These are phyloP conservation scores for Clarias batrachus DNA, from an alignment of 2,113 vertebrate species.

Conservation along the genomic window DNA sequence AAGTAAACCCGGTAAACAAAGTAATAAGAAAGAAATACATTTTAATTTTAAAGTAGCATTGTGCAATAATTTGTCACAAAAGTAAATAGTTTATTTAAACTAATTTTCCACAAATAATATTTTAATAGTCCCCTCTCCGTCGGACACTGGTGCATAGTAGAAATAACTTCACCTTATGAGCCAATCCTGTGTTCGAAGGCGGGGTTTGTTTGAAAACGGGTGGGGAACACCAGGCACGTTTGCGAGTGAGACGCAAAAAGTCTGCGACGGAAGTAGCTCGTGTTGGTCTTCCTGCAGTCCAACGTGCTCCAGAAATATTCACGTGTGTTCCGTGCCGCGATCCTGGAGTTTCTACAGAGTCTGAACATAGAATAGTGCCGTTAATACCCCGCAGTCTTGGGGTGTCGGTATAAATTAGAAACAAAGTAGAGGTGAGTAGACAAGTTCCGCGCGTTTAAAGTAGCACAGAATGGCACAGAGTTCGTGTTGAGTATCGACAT, in stretches of 20 bases:
- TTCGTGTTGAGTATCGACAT: neutral
- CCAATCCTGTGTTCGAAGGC: neutral
- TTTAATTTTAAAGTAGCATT: neutral
- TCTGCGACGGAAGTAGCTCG: conserved; percentile 46
- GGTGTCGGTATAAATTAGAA: neutral
- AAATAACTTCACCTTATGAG: neutral
- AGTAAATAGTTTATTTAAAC: neutral
- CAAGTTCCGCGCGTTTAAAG: neutral
- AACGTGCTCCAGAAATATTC: conserved; percentile 44
- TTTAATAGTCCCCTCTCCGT: neutral
- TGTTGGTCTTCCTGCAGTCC: conserved; percentile 32
- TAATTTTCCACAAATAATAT: neutral
- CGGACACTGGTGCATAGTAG: neutral
- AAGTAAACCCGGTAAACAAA: neutral
- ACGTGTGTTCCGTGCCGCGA: conserved; percentile 35
- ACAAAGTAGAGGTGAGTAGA: conserved; percentile 12
- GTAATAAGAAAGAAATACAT: neutral
- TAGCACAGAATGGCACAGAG: neutral
- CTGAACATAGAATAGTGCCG: neutral
- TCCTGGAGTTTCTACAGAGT: neutral
- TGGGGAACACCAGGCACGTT: neutral
- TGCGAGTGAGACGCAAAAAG: neutral
- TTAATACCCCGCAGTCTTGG: neutral
- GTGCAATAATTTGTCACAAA: neutral
- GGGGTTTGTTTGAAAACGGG: neutral